Base-by-base conservation (phyloP, 2,797 vertebrate genomes). In the Micropoecilia bifurca region DNA sequence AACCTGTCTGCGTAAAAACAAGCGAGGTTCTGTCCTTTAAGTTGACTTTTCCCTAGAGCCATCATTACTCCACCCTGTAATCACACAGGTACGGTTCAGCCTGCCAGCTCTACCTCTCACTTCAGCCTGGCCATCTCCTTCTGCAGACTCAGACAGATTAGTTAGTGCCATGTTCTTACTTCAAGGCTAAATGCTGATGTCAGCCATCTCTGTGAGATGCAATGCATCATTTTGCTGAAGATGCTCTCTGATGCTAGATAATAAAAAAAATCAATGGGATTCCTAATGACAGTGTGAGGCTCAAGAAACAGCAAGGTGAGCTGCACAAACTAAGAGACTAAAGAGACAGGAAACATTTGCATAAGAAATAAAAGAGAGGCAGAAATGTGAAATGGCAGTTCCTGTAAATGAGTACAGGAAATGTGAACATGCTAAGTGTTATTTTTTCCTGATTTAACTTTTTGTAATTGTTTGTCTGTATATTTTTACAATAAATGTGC, bases 21-120 rank as follows among this genome's bases (percentile, higher is more conserved):
- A 30, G 14, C 16, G n/a, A 68, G 14, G 18, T 16, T 73, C 0
- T 45, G 47, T 28, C 72, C 66, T 46, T 80, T 77, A 2, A 76
- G 30, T 22, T 10, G 43, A 48, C 73, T 14, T 73, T 74, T 75
- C 43, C 68, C 18, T 3, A 79, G 79, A 66, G 74, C 69, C 2
- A 22, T 85, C 68, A 89, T 86, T 91, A 89, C 55, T 25, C 0
- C 36, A 78, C 57, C 81, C 77, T 86, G 73, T 85, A 89, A 90
- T 90, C 84, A 80, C 59, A 80, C 69, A 36, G 50, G 25, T 36
- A 66, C 39, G 12, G 78, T 30, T 28, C 28, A 28, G 50, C 83
- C 20, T 84, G 82, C 79, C 53, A 79, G 0, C 41, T 53, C 79
- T 71, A 63, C 77, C 77, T 74, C 68, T 63, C 28, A 0, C 39